These are phyloP conservation scores for Lottia gigantea DNA, from an alignment of 2,888 invertebrate species.

Conservation along the genomic window DNA sequence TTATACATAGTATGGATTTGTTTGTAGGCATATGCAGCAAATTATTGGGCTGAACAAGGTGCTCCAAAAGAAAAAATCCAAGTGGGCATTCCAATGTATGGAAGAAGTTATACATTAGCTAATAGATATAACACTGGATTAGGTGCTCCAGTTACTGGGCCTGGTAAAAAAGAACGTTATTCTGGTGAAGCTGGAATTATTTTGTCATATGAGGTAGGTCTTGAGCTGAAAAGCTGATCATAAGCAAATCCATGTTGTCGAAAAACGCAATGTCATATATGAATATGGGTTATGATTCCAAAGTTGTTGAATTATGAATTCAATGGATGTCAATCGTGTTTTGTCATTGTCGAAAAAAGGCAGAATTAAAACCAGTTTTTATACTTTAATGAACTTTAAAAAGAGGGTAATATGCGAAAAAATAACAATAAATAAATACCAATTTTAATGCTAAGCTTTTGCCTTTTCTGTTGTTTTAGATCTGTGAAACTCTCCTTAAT, in stretches of 20 bases:
- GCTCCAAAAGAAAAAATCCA: conserved; percentile 89
- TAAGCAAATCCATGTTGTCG: too few relatives aligned
- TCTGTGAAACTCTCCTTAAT: conserved; percentile 28
- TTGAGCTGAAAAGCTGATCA: too few relatives aligned
- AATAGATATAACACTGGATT: conserved; percentile 66
- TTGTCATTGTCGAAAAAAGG: too few relatives aligned
- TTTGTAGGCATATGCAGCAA: conserved; percentile 40
- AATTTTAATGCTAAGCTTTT: too few relatives aligned
- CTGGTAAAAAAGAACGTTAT: conserved; percentile 30
- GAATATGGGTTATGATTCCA: too few relatives aligned
- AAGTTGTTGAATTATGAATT: too few relatives aligned
- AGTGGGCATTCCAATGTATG: conserved; percentile 95
- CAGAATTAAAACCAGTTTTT: too few relatives aligned
- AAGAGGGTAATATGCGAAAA: too few relatives aligned
- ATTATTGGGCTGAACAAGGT: conserved; percentile 73
- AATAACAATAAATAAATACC: too few relatives aligned
- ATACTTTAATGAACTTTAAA: too few relatives aligned
- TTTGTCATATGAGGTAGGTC: conserved; percentile 49
- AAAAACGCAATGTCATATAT: too few relatives aligned
- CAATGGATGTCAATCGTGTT: too few relatives aligned
- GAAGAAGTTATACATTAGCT: conserved; percentile 86
- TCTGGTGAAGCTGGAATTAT: conserved; percentile 40
- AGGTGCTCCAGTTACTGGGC: conserved; percentile 38
- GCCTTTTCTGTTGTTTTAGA: conserved; percentile 18
- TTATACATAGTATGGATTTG: not conserved